A percentile compares a stretch with the other conserved stretches of the same genome.
These are phyloP conservation scores for Sitodiplosis mosellana DNA, from an alignment of 1,140 invertebrate species.

Conservation along the genomic window DNA sequence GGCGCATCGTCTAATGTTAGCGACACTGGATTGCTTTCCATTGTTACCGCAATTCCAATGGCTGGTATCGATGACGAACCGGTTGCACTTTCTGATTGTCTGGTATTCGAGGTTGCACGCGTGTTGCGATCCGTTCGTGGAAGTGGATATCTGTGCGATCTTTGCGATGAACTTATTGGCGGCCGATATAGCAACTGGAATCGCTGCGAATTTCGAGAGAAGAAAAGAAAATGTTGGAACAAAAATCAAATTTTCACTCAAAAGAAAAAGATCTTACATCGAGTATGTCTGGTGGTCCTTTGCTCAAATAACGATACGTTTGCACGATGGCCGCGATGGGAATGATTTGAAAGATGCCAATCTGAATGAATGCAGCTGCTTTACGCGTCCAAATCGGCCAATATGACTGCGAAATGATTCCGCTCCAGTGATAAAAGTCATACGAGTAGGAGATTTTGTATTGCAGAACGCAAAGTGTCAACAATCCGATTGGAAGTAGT, in stretches of 20 bases:
- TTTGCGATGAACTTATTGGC: constrained; percentile 10
- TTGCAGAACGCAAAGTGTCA: constrained; percentile 33
- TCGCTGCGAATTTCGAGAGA: constrained; percentile 31
- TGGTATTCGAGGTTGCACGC: not conserved
- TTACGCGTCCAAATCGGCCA: constrained; percentile 63
- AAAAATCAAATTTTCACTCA: not conserved
- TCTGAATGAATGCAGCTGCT: constrained; percentile 54
- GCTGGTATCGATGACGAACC: constrained; percentile 28
- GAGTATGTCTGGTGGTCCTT: constrained; percentile 65
- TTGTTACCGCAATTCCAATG: constrained; percentile 7
- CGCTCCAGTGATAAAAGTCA: constrained; percentile 23
- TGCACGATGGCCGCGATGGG: constrained; percentile 62
- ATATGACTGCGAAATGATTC: constrained; percentile 26
- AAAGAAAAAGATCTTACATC: constrained; percentile 40
- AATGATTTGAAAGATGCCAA: constrained; percentile 54
- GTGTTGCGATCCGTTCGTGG: constrained; percentile 1
- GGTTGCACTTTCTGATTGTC: not conserved
- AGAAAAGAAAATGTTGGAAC: not conserved
- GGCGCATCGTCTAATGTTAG: constrained; percentile 52
- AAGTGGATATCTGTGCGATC: not conserved
- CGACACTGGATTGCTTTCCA: not conserved
- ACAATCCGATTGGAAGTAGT: constrained; percentile 52
- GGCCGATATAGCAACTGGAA: constrained; percentile 27
- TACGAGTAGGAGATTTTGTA: constrained; percentile 21
- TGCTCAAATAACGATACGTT: constrained; percentile 62